Evolutionary conservation across 1,140 invertebrate species (phyloP).

Genomic region (Papilio helenus): DNA sequence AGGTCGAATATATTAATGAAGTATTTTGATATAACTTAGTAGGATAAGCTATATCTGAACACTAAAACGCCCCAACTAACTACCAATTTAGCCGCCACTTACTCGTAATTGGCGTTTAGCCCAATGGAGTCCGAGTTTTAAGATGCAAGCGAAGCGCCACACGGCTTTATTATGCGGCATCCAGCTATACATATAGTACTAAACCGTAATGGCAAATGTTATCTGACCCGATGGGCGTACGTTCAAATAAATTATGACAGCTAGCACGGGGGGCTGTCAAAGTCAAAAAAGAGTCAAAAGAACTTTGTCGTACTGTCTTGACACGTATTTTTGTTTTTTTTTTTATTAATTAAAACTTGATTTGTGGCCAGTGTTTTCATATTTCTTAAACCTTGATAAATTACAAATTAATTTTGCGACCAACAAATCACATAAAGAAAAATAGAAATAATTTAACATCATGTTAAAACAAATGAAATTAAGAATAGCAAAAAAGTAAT

Average conservation of each 20-base stretch:
- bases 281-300: no score
- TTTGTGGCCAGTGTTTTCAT: no score
- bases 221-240: no score
- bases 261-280: no score
- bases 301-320: no score
- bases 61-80: slow-evolving; percentile 26
- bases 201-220: background rate
- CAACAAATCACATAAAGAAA: no score
- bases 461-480: background rate
- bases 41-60: slow-evolving; percentile 14
- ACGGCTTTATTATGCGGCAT: slow-evolving; percentile 27
- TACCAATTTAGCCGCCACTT: slow-evolving; percentile 26
- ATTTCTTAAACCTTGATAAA: no score
- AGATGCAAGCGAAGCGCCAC: slow-evolving; percentile 22
- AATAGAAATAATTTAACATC: background rate
- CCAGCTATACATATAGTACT: background rate
- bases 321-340: no score
- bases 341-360: no score
- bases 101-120: slow-evolving; percentile 34
- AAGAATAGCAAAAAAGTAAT: background rate
- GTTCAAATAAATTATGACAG: no score
- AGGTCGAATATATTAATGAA: background rate
- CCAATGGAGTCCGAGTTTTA: slow-evolving; percentile 25
- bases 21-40: background rate
- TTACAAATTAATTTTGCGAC: no score